phyloP scores from a whole-genome alignment of 1,140 invertebrate species.

The Saxidomus purpurata region DNA sequence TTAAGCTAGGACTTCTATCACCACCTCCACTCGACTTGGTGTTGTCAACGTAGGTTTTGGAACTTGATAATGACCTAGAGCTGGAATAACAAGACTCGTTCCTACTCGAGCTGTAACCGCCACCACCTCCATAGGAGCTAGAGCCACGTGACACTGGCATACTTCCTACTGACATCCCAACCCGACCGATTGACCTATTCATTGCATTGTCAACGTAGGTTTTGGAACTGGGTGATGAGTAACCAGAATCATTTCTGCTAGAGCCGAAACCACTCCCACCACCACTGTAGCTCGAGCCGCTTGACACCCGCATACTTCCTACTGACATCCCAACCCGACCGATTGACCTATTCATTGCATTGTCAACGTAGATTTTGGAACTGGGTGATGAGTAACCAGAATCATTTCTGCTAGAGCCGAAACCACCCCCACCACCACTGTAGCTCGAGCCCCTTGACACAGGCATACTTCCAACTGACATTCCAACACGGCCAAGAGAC shows the following conservation, averaged over 20 bases:
- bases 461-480: too few species aligned
- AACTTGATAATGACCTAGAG: too few species aligned
- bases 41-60: too few species aligned
- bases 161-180: conserved; percentile 65
- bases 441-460: conserved; percentile 38
- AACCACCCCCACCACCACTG: neutral
- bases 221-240: neutral
- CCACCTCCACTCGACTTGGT: neutral
- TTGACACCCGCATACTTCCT: conserved; percentile 56
- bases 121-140: neutral
- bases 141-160: conserved; percentile 48
- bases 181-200: too few species aligned
- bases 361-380: conserved; percentile 72
- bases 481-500: conserved; percentile 63
- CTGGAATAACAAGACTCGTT: neutral
- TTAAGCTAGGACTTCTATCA: neutral
- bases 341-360: conserved; percentile 68
- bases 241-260: neutral
- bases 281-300: neutral
- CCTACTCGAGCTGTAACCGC: too few species aligned
- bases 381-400: neutral
- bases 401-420: neutral
- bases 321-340: too few species aligned
- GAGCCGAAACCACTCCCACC: neutral
- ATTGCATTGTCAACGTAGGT: too few species aligned